Percentiles rank a stretch among this genome's conserved stretches.
Evolutionary conservation across 1,140 invertebrate species (phyloP).

Genomic region (Apis mellifera): DNA sequence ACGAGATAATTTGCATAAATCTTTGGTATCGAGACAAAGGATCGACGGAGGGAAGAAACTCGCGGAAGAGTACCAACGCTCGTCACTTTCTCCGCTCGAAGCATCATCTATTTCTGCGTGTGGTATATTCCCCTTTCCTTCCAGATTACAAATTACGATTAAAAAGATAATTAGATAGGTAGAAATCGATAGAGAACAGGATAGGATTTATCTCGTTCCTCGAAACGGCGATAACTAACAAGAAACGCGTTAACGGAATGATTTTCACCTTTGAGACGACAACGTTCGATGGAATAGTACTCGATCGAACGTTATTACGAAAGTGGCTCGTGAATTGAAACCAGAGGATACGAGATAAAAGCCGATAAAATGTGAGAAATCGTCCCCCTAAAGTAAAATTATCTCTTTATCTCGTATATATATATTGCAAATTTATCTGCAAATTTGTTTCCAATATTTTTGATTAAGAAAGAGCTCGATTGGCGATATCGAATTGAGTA

Average conservation of each 20-base stretch:
- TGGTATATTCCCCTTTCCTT: not conserved
- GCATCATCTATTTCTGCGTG: slow-evolving; percentile 63
- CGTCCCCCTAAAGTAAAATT: no score
- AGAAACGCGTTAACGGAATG: not conserved
- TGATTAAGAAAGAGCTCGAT: not conserved
- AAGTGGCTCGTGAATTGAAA: no score
- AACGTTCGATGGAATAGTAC: no score
- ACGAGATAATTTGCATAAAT: slow-evolving; percentile 42
- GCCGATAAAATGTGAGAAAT: no score
- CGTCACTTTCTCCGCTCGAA: slow-evolving; percentile 68
- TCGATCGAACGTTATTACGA: not conserved
- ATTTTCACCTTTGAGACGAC: not conserved
- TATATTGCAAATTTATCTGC: no score
- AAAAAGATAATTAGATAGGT: slow-evolving; percentile 41
- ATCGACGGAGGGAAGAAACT: slow-evolving; percentile 48
- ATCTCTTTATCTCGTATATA: no score
- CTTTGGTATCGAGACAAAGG: not conserved
- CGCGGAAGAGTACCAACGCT: slow-evolving; percentile 66
- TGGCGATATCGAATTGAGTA: not conserved
- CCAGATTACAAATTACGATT: slow-evolving; percentile 26
- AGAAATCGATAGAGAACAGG: no score
- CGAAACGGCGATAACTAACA: not conserved
- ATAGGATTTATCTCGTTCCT: not conserved
- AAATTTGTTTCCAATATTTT: no score
- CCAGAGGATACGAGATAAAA: no score